phyloP scores from a whole-genome alignment of 2,797 vertebrate species.

The Diplodus sargus region DNA sequence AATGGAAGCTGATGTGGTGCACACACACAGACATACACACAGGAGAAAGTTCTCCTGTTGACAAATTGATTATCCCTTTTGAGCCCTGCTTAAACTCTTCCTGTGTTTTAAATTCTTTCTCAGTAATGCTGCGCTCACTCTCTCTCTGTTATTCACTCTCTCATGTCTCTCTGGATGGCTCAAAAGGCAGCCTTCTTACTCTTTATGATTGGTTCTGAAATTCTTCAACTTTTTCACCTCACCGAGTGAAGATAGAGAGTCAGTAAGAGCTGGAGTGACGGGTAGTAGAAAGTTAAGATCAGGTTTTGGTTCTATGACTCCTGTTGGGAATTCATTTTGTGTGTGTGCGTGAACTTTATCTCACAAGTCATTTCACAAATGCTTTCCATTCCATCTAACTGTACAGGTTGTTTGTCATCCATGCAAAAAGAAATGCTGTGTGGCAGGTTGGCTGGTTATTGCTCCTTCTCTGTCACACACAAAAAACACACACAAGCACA shows the following conservation, averaged over 20 bases:
- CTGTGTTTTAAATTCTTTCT: not conserved
- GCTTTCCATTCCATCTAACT: constrained; percentile 63
- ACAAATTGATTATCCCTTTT: constrained; percentile 31
- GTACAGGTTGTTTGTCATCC: constrained; percentile 46
- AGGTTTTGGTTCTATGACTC: constrained; percentile 18
- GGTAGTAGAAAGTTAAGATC: constrained; percentile 25
- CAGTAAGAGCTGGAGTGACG: not conserved
- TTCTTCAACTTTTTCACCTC: not conserved
- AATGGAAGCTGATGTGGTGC: constrained; percentile 21
- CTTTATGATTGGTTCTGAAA: constrained; percentile 6
- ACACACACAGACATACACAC: constrained; percentile 8
- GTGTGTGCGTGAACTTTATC: constrained; percentile 53
- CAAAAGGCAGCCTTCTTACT: constrained; percentile 22
- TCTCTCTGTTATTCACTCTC: not conserved
- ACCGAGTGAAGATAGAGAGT: not conserved
- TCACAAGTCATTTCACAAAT: constrained; percentile 67
- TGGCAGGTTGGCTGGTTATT: constrained; percentile 63
- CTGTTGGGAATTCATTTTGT: not conserved
- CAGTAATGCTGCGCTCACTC: not conserved
- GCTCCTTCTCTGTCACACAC: not conserved
- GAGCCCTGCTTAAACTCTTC: constrained; percentile 26
- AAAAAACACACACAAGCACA: not conserved
- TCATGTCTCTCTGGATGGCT: constrained; percentile 8
- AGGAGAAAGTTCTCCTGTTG: not conserved
- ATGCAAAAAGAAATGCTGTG: constrained; percentile 73